phyloP scores from a whole-genome alignment of 1,140 invertebrate species.

The Drosophila virilis region DNA sequence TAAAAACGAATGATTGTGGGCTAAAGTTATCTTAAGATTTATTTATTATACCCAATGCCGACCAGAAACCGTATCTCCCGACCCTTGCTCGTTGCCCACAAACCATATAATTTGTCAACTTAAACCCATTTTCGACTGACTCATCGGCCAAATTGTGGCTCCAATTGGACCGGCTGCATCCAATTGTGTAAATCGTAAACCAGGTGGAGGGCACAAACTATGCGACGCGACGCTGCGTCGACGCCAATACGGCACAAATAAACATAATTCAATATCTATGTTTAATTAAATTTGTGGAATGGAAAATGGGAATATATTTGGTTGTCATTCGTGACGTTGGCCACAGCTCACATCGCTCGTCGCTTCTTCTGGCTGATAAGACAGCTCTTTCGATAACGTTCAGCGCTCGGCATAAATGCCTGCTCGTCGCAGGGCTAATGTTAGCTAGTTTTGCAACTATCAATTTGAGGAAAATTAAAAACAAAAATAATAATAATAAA shows the following conservation, averaged over 20 bases:
- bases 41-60: slow-evolving; percentile 53
- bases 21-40: slow-evolving; percentile 60
- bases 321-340: slow-evolving; percentile 45
- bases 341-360: neutral
- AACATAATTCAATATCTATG: slow-evolving; percentile 57
- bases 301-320: slow-evolving; percentile 39
- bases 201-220: slow-evolving; percentile 14
- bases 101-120: slow-evolving; percentile 47
- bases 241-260: slow-evolving; percentile 33
- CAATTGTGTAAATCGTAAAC: slow-evolving; percentile 20
- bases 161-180: slow-evolving; percentile 1
- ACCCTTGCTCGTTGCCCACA: neutral
- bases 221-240: neutral
- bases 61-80: slow-evolving; percentile 1
- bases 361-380: slow-evolving; percentile 35
- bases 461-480: neutral
- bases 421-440: neutral
- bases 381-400: slow-evolving; percentile 36
- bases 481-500: neutral
- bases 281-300: slow-evolving; percentile 69
- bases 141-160: neutral
- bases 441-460: neutral
- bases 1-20: slow-evolving; percentile 2
- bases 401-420: neutral
- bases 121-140: slow-evolving; percentile 17